phyloP scores from a whole-genome alignment of 2,113 vertebrate species.

The Coracopsis vasa region DNA sequence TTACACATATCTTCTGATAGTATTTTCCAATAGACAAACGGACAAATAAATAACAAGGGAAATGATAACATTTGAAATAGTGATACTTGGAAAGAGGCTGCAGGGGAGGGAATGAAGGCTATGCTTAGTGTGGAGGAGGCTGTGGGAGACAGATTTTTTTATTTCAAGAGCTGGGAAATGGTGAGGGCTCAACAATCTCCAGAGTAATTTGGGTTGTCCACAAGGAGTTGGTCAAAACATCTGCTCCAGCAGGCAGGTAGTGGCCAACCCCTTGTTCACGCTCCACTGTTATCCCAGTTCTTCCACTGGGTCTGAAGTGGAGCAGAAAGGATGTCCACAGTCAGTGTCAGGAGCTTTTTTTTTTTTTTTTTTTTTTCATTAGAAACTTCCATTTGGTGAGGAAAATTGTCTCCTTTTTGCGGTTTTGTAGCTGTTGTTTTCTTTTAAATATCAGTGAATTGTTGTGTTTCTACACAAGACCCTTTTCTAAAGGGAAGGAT shows the following conservation, averaged over 20 bases:
- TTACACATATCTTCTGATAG: not conserved
- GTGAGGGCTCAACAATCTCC: not conserved
- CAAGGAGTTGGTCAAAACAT: rapidly evolving
- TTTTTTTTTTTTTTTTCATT: not conserved
- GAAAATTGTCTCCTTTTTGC: not conserved
- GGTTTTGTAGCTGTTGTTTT: not conserved
- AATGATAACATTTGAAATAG: not conserved
- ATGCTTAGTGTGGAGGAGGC: not conserved
- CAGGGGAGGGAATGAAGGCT: not conserved
- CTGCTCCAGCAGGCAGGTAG: not conserved
- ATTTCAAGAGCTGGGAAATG: not conserved
- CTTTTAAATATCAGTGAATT: not conserved
- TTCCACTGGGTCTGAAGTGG: not conserved
- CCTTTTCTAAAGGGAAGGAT: not conserved
- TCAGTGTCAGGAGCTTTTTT: not conserved
- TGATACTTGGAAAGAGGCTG: not conserved
- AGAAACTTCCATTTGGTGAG: not conserved
- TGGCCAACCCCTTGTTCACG: not conserved
- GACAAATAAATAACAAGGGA: not conserved
- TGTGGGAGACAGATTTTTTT: not conserved
- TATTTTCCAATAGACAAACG: not conserved
- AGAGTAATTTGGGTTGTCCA: not conserved
- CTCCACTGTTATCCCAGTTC: not conserved
- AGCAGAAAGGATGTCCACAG: not conserved
- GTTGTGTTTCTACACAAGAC: not conserved